Conservation (phyloP, 2,888 invertebrate species). For the Lasioglossum calceatum region DNA sequence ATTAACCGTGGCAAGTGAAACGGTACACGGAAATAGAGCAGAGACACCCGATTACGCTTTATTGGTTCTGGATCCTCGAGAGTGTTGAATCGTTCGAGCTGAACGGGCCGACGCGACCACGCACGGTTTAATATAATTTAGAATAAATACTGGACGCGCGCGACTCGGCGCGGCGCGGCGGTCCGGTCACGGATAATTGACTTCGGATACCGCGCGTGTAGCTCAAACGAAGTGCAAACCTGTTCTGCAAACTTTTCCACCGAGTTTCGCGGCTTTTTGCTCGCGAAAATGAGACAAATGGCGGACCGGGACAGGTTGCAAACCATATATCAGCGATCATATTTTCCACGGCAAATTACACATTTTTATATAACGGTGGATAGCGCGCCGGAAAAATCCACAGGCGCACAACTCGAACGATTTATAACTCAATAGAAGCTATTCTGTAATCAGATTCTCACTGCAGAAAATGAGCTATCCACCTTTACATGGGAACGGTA, state of each 20-base stretch:
- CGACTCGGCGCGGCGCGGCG: background rate
- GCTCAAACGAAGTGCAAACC: background rate
- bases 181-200: background rate
- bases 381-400: background rate
- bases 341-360: slow-evolving; percentile 13
- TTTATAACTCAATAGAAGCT: background rate
- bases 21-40: slow-evolving; percentile 7
- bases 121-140: slow-evolving; percentile 6
- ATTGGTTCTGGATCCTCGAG: slow-evolving; percentile 17
- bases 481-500: background rate
- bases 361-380: slow-evolving; percentile 9
- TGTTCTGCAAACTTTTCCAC: background rate
- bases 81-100: slow-evolving; percentile 26
- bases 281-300: background rate
- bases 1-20: slow-evolving; percentile 28
- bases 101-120: background rate
- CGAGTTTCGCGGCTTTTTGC: background rate
- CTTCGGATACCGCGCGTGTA: background rate
- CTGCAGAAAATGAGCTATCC: background rate
- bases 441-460: background rate
- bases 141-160: slow-evolving; percentile 6
- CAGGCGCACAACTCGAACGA: background rate
- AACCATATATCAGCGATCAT: background rate
- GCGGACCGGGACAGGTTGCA: background rate
- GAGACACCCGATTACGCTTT: slow-evolving; percentile 11